Conservation (phyloP, 2,797 vertebrate species). For the Liparis tanakae region DNA sequence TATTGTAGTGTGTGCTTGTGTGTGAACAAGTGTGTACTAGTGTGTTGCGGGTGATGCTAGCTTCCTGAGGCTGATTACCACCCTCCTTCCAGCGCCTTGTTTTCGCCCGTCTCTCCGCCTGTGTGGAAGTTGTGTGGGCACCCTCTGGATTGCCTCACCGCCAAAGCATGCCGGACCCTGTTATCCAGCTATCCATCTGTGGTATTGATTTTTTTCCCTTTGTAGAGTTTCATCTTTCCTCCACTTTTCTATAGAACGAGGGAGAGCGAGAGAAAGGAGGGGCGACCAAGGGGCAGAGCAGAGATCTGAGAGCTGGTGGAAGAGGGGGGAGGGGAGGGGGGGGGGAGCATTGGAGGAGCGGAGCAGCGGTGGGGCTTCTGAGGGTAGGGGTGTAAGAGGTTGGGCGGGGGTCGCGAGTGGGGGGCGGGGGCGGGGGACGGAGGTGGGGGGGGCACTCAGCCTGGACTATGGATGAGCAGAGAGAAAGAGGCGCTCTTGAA, state of each 20-base stretch:
- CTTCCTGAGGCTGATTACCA: conserved; percentile 81
- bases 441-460: conserved; percentile 66
- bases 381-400: conserved; percentile 70
- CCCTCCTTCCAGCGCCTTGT: conserved; percentile 77
- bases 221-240: conserved; percentile 86
- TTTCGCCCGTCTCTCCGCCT: conserved; percentile 78
- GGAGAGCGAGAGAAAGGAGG: conserved; percentile 63
- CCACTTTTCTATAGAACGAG: conserved; percentile 79
- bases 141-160: conserved; percentile 85
- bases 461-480: conserved; percentile 76
- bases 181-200: conserved; percentile 87
- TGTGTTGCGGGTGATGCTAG: conserved; percentile 71
- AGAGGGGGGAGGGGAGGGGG: conserved; percentile 39
- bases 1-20: conserved; percentile 27
- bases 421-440: no score
- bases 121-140: conserved; percentile 86
- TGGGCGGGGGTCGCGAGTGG: no score
- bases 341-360: conserved; percentile 52
- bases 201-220: conserved; percentile 86
- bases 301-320: conserved; percentile 79
- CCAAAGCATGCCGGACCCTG: conserved; percentile 85
- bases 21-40: conserved; percentile 60
- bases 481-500: conserved; percentile 70
- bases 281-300: conserved; percentile 67
- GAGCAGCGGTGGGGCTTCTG: conserved; percentile 70